Percentiles rank a stretch among this genome's conserved stretches.
phyloP scores from a whole-genome alignment of 2,888 invertebrate genomes.

The Ptilodon capucinus region DNA sequence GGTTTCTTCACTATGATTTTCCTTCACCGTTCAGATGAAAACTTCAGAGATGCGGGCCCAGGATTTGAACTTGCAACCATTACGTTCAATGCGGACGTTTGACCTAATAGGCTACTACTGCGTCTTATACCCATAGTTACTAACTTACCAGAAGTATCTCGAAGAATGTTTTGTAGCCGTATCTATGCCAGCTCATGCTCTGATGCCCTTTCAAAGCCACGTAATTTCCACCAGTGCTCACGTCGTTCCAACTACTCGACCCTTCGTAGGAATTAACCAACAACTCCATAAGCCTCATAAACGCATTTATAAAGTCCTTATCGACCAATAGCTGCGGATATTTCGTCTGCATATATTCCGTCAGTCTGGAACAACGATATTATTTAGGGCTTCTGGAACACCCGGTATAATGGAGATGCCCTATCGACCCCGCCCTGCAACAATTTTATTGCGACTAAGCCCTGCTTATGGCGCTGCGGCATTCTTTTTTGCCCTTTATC shows the following conservation, averaged over 20 bases:
- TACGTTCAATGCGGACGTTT: too few relatives aligned
- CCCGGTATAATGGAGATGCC: too few relatives aligned
- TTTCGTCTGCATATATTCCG: conserved; percentile 37
- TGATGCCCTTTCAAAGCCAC: conserved; percentile 46
- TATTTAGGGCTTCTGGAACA: neutral
- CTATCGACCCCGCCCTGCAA: too few relatives aligned
- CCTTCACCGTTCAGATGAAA: too few relatives aligned
- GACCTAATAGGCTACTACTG: too few relatives aligned
- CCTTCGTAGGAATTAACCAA: conserved; percentile 49
- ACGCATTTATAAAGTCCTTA: conserved; percentile 40
- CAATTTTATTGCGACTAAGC: too few relatives aligned
- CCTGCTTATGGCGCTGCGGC: too few relatives aligned
- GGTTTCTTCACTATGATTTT: too few relatives aligned
- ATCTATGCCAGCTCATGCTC: conserved; percentile 51
- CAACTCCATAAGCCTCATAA: conserved; percentile 44
- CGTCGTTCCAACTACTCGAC: conserved; percentile 54
- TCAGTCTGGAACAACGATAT: conserved; percentile 37
- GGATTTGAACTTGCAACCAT: too few relatives aligned
- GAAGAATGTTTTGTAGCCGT: conserved; percentile 58
- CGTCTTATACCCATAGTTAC: too few relatives aligned
- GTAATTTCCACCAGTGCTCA: conserved; percentile 40
- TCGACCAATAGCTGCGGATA: conserved; percentile 39
- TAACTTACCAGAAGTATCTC: conserved; percentile 43
- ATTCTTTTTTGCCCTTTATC: too few relatives aligned
- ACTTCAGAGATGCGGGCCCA: too few relatives aligned